Percentiles rank a stretch among this genome's conserved stretches.
These are phyloP conservation scores for Marmota monax DNA, from an alignment of 2,113 vertebrate genomes.

Conservation along the genomic window DNA sequence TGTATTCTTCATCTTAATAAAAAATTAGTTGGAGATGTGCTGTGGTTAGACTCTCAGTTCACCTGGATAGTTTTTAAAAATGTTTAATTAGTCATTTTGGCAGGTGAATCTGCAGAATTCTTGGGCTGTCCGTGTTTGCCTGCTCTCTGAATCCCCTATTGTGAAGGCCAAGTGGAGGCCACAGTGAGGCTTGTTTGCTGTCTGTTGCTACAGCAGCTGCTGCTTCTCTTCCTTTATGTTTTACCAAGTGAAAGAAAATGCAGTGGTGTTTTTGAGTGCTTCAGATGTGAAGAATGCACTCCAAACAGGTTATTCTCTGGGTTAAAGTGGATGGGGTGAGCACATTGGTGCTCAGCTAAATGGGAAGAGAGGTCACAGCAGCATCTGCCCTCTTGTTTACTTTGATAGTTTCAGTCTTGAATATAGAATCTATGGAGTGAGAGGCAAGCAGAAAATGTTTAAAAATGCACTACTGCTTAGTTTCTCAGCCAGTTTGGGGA, in stretches of 20 bases:
- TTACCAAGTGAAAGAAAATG: slow-evolving; percentile 75
- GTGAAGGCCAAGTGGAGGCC: slow-evolving; percentile 58
- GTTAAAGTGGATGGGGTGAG: slow-evolving; percentile 69
- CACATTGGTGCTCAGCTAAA: slow-evolving; percentile 70
- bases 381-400: slow-evolving; percentile 78
- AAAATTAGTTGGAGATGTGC: slow-evolving; percentile 46
- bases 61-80: slow-evolving; percentile 62
- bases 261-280: slow-evolving; percentile 76
- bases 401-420: slow-evolving; percentile 72
- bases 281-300: slow-evolving; percentile 70
- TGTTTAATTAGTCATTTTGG: slow-evolving; percentile 57
- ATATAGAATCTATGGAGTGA: slow-evolving; percentile 39
- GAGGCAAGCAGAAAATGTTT: slow-evolving; percentile 56
- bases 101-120: slow-evolving; percentile 69
- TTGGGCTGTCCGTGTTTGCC: slow-evolving; percentile 20
- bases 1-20: slow-evolving; percentile 58
- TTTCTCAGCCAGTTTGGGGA: slow-evolving; percentile 42
- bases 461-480: slow-evolving; percentile 54
- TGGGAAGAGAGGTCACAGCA: slow-evolving; percentile 75
- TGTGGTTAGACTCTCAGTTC: slow-evolving; percentile 71
- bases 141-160: slow-evolving; percentile 65
- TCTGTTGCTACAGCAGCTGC: slow-evolving; percentile 65
- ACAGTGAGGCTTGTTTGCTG: slow-evolving; percentile 59
- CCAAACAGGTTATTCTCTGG: slow-evolving; percentile 67
- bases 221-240: slow-evolving; percentile 83